These are phyloP conservation scores for Sweltsa coloradensis DNA, from an alignment of 1,140 invertebrate genomes.

Conservation along the genomic window DNA sequence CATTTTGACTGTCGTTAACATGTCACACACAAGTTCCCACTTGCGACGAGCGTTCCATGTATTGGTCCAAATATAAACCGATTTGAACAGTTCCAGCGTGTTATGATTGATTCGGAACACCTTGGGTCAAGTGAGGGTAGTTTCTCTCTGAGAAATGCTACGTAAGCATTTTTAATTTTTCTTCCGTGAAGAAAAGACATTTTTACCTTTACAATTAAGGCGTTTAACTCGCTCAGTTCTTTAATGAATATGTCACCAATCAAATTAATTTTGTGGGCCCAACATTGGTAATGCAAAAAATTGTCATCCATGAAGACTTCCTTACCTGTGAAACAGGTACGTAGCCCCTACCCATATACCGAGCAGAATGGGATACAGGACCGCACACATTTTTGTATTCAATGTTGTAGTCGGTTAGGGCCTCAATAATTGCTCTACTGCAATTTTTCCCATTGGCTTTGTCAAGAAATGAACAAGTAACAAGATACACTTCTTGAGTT, in stretches of 20 bases:
- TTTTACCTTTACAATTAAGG: slow-evolving; percentile 3
- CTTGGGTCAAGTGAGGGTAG: neutral
- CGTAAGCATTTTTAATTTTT: slow-evolving; percentile 6
- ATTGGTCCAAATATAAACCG: neutral
- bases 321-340: neutral
- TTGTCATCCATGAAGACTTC: slow-evolving; percentile 2
- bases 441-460: neutral
- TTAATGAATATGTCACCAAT: neutral
- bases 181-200: slow-evolving; percentile 2
- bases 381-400: slow-evolving; percentile 1
- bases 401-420: slow-evolving; percentile 3
- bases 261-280: slow-evolving; percentile 9
- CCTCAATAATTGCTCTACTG: slow-evolving; percentile 1
- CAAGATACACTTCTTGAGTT: neutral
- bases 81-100: slow-evolving; percentile 10
- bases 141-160: slow-evolving; percentile 1
- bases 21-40: neutral
- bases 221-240: slow-evolving; percentile 5
- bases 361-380: slow-evolving; percentile 5
- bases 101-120: slow-evolving; percentile 4
- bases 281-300: slow-evolving; percentile 5
- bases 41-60: neutral
- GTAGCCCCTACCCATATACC: no score
- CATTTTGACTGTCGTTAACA: no score
- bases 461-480: slow-evolving; percentile 1